phyloP scores from a whole-genome alignment of 2,888 invertebrate genomes.

The Acronicta alni region DNA sequence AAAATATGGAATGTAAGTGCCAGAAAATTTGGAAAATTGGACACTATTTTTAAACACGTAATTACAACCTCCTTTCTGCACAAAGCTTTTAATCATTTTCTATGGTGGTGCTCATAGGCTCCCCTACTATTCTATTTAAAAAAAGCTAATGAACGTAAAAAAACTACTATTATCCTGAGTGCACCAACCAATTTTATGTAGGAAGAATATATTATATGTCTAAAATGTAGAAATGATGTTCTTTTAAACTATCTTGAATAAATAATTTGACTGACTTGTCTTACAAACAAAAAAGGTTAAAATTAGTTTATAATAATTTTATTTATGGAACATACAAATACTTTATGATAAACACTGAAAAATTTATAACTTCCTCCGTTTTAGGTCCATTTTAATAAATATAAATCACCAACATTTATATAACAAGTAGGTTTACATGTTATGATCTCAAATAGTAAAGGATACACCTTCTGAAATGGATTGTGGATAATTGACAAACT shows the following conservation, averaged over 20 bases:
- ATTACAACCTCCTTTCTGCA: constrained; percentile 27
- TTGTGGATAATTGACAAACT: constrained; percentile 53
- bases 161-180: no score
- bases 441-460: constrained; percentile 70
- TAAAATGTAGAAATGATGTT: no score
- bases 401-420: constrained; percentile 47
- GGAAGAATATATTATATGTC: no score
- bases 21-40: constrained; percentile 8
- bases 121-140: constrained; percentile 11
- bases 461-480: constrained; percentile 52
- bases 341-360: no score
- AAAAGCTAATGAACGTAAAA: no score
- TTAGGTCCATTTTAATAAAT: not conserved
- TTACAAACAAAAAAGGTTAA: no score
- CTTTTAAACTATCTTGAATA: no score
- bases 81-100: constrained; percentile 29
- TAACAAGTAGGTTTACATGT: constrained; percentile 49
- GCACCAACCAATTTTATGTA: no score
- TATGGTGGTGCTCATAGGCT: constrained; percentile 23
- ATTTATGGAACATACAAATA: no score
- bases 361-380: no score
- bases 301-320: no score
- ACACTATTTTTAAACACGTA: constrained; percentile 15
- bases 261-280: no score
- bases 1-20: constrained; percentile 5